Percentiles rank a stretch among this genome's conserved stretches.
Conservation (phyloP, 2,797 vertebrate genomes). For the Strix occidentalis region DNA sequence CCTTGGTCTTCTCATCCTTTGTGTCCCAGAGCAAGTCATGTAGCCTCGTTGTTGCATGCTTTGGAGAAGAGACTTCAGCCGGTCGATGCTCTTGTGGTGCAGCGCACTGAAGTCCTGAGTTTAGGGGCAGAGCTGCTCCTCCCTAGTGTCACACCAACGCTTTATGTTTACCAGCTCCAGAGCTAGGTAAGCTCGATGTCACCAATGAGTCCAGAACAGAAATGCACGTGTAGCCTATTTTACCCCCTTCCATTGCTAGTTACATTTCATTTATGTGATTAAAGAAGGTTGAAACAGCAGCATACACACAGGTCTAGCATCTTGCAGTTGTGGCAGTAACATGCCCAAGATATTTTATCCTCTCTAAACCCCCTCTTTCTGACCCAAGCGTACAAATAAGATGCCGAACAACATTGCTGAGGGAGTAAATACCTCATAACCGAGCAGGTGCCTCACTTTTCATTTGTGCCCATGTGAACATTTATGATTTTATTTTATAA, state of each 20-base stretch:
- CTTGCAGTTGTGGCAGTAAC: neutral
- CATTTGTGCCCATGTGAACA: conserved; percentile 2
- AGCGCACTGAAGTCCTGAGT: neutral
- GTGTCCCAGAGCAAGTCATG: neutral
- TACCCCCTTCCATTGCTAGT: neutral
- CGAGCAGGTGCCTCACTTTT: neutral
- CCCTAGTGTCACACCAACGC: neutral
- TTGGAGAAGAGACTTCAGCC: neutral
- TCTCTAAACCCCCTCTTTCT: neutral
- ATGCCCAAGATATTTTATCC: neutral
- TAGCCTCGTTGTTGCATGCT: accelerated
- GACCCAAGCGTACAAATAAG: neutral
- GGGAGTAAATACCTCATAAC: neutral
- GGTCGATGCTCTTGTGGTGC: neutral
- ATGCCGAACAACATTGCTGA: neutral
- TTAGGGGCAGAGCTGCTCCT: neutral
- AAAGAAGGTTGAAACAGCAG: neutral
- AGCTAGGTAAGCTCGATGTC: neutral
- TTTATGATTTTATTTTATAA: conserved; percentile 41
- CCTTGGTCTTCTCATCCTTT: neutral
- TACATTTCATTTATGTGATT: accelerated
- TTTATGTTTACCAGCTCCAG: neutral
- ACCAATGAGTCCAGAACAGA: neutral
- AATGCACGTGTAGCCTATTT: accelerated
- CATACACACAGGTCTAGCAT: accelerated